Conservation (phyloP, 2,113 vertebrate genomes). For the Piaya cayana region DNA sequence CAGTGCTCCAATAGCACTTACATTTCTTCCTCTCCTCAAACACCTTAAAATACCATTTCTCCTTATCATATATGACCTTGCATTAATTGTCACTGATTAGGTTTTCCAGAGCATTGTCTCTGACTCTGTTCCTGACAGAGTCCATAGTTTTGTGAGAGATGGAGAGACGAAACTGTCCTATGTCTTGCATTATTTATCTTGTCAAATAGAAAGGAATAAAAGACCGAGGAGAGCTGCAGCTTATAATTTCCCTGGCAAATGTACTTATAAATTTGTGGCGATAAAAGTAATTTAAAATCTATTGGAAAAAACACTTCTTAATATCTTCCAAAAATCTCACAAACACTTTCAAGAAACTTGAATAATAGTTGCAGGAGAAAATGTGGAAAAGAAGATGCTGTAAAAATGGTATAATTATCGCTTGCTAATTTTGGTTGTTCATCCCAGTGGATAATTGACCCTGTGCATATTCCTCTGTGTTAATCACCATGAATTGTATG, state of each 20-base stretch:
- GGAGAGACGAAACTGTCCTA: neutral
- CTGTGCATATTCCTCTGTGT: neutral
- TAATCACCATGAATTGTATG: slow-evolving; percentile 52
- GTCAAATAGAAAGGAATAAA: neutral
- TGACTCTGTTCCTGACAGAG: neutral
- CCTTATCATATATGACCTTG: neutral
- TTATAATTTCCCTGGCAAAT: neutral
- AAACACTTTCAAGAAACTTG: neutral
- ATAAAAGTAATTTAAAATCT: neutral
- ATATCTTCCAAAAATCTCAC: neutral
- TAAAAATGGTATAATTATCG: slow-evolving; percentile 37
- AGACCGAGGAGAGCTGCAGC: neutral
- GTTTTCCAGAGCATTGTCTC: neutral
- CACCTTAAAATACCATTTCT: neutral
- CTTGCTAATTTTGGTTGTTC: slow-evolving; percentile 41
- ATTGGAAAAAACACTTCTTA: neutral
- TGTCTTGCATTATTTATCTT: neutral
- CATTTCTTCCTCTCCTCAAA: neutral
- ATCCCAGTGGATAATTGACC: slow-evolving; percentile 10
- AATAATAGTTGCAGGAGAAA: neutral
- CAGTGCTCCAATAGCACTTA: neutral
- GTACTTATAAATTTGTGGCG: neutral
- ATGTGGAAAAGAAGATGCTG: slow-evolving; percentile 8
- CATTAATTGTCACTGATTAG: neutral
- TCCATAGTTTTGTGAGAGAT: neutral